These are phyloP conservation scores for Mustela lutreola DNA, from an alignment of 2,113 vertebrate species.

Conservation along the genomic window DNA sequence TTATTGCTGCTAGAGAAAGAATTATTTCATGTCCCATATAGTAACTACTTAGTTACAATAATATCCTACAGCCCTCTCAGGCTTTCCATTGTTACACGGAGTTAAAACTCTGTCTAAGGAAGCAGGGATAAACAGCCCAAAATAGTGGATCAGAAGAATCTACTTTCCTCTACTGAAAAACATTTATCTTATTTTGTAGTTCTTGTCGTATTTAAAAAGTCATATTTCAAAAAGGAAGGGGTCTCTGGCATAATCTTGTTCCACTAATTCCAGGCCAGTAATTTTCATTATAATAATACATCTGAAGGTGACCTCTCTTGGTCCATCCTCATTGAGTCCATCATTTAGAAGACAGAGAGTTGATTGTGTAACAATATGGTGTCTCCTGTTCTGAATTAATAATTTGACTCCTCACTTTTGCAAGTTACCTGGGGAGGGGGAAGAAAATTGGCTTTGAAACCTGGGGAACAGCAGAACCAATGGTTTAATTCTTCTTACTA, in stretches of 20 bases:
- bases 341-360: background rate
- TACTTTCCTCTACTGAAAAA: background rate
- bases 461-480: background rate
- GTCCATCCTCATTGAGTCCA: background rate
- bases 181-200: background rate
- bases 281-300: constrained; percentile 41
- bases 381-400: background rate
- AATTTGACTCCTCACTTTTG: background rate
- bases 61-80: background rate
- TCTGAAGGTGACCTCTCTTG: background rate
- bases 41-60: background rate
- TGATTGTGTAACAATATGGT: background rate
- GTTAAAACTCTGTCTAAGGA: background rate
- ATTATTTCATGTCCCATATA: background rate
- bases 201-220: background rate
- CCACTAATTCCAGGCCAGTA: background rate
- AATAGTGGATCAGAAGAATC: background rate
- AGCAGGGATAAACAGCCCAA: background rate
- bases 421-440: background rate
- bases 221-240: background rate
- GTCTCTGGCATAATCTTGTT: background rate
- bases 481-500: constrained; percentile 30
- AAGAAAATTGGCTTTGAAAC: background rate
- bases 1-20: background rate
- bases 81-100: background rate